These are phyloP conservation scores for Momotus momota DNA, from an alignment of 2,797 vertebrate species.

Conservation along the genomic window DNA sequence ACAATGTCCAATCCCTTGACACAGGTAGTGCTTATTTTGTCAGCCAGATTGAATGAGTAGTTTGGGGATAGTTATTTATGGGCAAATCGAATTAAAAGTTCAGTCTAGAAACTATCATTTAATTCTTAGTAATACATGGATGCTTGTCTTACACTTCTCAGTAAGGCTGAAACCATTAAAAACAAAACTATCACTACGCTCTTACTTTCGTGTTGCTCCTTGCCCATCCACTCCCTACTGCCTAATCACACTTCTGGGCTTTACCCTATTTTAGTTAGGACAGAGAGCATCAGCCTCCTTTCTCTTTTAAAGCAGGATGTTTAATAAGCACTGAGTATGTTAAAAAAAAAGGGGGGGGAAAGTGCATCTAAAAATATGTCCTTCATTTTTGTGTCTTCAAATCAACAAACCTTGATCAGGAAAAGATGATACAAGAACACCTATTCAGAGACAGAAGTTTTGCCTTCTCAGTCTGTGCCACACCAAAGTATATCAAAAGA, in stretches of 20 bases:
- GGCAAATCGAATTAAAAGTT: neutral
- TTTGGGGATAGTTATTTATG: neutral
- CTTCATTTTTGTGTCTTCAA: accelerated
- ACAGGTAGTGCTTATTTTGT: neutral
- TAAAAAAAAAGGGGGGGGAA: neutral
- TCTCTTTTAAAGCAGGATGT: neutral
- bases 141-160: neutral
- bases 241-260: neutral
- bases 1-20: neutral
- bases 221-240: neutral
- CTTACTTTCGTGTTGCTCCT: neutral
- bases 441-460: neutral
- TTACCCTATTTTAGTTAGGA: neutral
- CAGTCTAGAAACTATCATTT: neutral
- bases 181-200: neutral
- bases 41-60: neutral
- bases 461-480: neutral
- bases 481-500: neutral
- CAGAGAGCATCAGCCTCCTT: neutral
- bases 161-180: neutral
- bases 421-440: neutral
- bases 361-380: neutral
- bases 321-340: accelerated
- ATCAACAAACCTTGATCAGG: neutral
- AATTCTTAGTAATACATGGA: neutral